Evolutionary conservation across 1,140 invertebrate species (phyloP).

Genomic region (Sarcophaga peregrina): DNA sequence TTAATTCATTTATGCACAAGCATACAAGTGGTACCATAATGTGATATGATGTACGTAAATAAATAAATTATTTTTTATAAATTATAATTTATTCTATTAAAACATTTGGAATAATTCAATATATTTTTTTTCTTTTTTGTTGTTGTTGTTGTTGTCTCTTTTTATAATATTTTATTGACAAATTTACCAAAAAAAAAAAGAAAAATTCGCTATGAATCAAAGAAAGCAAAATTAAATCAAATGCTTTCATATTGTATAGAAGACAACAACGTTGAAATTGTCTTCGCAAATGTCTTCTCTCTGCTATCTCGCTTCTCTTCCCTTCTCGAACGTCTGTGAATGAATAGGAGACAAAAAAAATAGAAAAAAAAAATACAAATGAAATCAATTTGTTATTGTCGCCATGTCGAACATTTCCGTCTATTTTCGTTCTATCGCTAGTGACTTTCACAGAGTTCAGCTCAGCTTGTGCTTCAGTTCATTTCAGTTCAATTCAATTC

Average conservation of each 20-base stretch:
- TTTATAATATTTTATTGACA: neutral
- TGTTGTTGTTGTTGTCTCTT: neutral
- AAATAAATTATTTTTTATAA: too few species aligned
- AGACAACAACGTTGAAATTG: neutral
- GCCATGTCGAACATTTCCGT: constrained; percentile 35
- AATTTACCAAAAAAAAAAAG: neutral
- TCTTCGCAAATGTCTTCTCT: neutral
- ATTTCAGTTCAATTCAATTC: neutral
- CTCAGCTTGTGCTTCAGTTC: too few species aligned
- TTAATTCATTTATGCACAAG: too few species aligned
- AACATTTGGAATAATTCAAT: too few species aligned
- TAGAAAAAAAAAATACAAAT: neutral
- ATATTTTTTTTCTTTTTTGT: too few species aligned
- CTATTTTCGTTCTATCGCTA: neutral
- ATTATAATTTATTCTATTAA: too few species aligned
- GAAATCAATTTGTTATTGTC: constrained; percentile 40
- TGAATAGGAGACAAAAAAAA: neutral
- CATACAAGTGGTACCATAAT: too few species aligned
- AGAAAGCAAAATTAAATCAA: neutral
- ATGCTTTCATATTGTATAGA: neutral
- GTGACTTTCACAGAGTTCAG: neutral
- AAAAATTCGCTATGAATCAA: neutral
- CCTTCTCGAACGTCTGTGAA: neutral
- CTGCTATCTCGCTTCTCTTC: neutral
- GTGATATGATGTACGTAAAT: too few species aligned